phyloP scores from a whole-genome alignment of 2,113 vertebrate species.

The Gymnobelideus leadbeateri region DNA sequence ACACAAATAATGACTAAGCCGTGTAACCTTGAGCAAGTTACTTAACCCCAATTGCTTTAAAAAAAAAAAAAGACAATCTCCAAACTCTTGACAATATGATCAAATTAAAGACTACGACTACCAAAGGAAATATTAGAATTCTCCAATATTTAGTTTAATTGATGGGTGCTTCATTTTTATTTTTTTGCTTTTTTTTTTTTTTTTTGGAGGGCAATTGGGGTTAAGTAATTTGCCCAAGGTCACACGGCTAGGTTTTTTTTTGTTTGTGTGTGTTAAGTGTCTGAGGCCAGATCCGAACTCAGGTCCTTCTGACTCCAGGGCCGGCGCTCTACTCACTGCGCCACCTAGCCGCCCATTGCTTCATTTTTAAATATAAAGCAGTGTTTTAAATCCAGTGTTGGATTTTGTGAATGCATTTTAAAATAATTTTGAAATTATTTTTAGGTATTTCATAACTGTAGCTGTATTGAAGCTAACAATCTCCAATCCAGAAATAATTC shows the following conservation, averaged over 20 bases:
- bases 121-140: not conserved
- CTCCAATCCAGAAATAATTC: slow-evolving; percentile 85
- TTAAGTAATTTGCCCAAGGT: too few species aligned
- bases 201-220: too few species aligned
- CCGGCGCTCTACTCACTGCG: too few species aligned
- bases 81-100: not conserved
- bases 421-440: slow-evolving; percentile 53
- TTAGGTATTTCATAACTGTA: slow-evolving; percentile 94
- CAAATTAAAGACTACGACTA: not conserved
- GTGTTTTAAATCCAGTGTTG: not conserved
- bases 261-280: too few species aligned
- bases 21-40: too few species aligned
- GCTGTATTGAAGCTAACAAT: slow-evolving; percentile 85
- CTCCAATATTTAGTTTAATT: slow-evolving; percentile 27
- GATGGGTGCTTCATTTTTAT: not conserved
- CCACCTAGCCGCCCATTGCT: too few species aligned
- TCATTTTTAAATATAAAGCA: slow-evolving; percentile 26
- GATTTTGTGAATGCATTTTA: slow-evolving; percentile 2
- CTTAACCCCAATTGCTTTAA: too few species aligned
- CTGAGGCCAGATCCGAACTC: too few species aligned
- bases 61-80: not conserved
- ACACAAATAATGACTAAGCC: too few species aligned
- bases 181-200: too few species aligned
- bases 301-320: too few species aligned
- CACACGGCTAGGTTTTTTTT: too few species aligned